Base-by-base conservation (phyloP, 2,797 vertebrate species). In the Cuniculus paca region DNA sequence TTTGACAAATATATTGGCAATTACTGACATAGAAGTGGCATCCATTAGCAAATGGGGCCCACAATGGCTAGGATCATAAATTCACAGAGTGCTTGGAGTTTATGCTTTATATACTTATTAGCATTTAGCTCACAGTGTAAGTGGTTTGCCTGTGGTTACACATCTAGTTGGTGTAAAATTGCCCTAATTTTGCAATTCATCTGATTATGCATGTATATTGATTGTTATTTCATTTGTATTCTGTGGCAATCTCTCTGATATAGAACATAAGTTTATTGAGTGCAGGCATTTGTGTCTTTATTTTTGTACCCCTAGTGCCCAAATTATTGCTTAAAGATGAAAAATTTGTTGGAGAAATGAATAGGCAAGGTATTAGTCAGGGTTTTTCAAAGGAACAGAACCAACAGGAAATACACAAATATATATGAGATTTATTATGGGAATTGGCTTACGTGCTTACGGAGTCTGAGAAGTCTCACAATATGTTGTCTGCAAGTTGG, bases 341-440 rank as follows among this genome's bases (percentile, higher is more conserved):
- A 97, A 93, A 70, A 50, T 70, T 77, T 92, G 42, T 93, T 95
- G 48, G 54, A 42, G 83, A 93, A 88, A 91, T 85, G 63, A 70
- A 85, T 88, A 82, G 61, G 50, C 61, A 54, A 90, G 48, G 22
- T 91, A 83, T 79, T 52, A 61, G 60, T 79, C 34, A 87, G 77
- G 31, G 39, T 84, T 77, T 88, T 42, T 45, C 36, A n/a, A n/a
- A 94, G 78, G 70, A 94, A 74, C 36, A 79, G 80, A 94, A 50
- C 84, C 19, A 56, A 63, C 61, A 86, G 78, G 54, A 91, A 94
- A 74, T 34, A 60, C 22, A 68, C 56, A 70, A 42, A 77, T 7
- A 19, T 26, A 56, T 13, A 88, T 78, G 36, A 87, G 36, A 83
- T 48, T 84, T 91, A 88, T 88, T 88, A 63, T 79, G 34, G 12